Conservation (phyloP, 1,140 invertebrate species). For the Listronotus bonariensis region DNA sequence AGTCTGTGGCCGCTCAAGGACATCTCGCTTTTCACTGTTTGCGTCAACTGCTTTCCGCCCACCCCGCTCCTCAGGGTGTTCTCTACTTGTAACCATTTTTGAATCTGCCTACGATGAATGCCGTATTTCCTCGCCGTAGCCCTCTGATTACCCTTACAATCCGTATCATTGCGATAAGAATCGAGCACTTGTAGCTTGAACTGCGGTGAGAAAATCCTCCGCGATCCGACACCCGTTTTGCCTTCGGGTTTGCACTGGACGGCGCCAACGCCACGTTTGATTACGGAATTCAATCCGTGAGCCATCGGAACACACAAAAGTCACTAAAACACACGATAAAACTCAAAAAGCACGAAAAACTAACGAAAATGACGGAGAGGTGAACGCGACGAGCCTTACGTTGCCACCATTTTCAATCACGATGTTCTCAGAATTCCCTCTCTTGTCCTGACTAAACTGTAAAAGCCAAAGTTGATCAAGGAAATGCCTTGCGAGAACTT, state of each 20-base stretch:
- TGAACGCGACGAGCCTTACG: conserved; percentile 47
- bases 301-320: conserved; percentile 58
- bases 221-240: conserved; percentile 69
- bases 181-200: conserved; percentile 86
- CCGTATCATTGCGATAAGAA: conserved; percentile 79
- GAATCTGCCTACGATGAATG: conserved; percentile 83
- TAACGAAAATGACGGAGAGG: conserved; percentile 45
- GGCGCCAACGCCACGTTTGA: conserved; percentile 58
- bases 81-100: conserved; percentile 87
- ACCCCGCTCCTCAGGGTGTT: conserved; percentile 71
- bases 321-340: conserved; percentile 45
- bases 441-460: conserved; percentile 54
- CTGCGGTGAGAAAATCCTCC: conserved; percentile 80
- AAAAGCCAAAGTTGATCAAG: conserved; percentile 42
- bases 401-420: conserved; percentile 56
- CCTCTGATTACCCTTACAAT: conserved; percentile 83
- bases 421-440: conserved; percentile 55
- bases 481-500: conserved; percentile 18
- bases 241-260: conserved; percentile 54
- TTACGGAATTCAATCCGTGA: conserved; percentile 61
- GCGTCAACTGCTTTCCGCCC: conserved; percentile 58
- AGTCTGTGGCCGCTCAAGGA: conserved; percentile 48
- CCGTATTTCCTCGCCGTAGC: conserved; percentile 85
- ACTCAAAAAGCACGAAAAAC: conserved; percentile 46
- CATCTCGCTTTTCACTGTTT: conserved; percentile 51